Evolutionary conservation across 2,888 invertebrate species (phyloP).

Genomic region (Ernsta delagoae): DNA sequence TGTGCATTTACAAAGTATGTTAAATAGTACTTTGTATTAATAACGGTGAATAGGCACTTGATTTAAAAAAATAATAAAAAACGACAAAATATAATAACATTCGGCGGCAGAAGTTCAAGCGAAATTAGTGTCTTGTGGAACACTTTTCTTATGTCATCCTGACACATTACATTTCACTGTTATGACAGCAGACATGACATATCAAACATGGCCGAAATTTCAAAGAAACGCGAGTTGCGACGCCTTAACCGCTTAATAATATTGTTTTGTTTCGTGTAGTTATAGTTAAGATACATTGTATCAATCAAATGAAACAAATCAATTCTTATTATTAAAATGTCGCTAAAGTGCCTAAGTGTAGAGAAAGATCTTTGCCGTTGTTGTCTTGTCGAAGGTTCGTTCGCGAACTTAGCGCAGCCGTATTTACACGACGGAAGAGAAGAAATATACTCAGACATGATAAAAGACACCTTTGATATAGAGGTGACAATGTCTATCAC

Average conservation of each 20-base stretch:
- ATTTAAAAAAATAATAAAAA: no score
- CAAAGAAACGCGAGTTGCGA: background rate
- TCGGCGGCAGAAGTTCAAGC: no score
- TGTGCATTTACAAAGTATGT: no score
- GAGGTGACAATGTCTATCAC: no score
- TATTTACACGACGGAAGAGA: constrained; percentile 46
- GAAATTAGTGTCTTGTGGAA: no score
- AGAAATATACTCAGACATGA: constrained; percentile 62
- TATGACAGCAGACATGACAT: background rate
- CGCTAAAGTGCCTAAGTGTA: constrained; percentile 55
- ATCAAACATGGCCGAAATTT: background rate
- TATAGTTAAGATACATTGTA: no score
- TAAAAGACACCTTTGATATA: constrained; percentile 46
- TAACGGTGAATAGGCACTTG: no score
- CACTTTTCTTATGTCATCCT: no score
- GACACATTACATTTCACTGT: no score
- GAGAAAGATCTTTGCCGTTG: constrained; percentile 70
- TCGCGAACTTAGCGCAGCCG: constrained; percentile 58
- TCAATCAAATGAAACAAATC: background rate
- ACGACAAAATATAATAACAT: no score
- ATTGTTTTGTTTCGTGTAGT: background rate
- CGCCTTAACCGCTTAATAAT: no score
- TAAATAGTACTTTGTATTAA: no score
- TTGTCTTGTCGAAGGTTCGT: constrained; percentile 67
- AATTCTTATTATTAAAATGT: constrained; percentile 49